These are phyloP conservation scores for Hozukius guyotensis DNA, from an alignment of 2,797 vertebrate species.

Conservation along the genomic window DNA sequence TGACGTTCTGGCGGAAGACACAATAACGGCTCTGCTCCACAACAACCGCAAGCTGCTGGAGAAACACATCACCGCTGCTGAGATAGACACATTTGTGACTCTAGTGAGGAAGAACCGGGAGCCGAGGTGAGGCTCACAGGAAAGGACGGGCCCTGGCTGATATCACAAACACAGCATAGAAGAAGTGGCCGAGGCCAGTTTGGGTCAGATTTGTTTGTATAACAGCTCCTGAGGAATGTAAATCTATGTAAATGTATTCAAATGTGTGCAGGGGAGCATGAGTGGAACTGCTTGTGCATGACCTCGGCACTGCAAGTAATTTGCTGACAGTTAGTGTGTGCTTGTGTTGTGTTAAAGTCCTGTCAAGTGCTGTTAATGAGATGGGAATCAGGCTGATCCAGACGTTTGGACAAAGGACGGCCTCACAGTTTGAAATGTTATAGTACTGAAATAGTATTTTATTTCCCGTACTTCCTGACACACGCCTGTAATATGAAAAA, in stretches of 20 bases:
- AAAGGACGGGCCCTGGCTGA: not conserved
- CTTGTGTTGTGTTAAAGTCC: conserved; percentile 10
- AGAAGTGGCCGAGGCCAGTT: conserved; percentile 1
- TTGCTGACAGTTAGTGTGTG: conserved; percentile 25
- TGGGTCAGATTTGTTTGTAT: conserved; percentile 37
- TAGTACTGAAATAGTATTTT: not conserved
- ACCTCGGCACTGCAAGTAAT: conserved; percentile 30
- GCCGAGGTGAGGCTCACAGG: conserved; percentile 85
- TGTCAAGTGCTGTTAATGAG: conserved; percentile 18
- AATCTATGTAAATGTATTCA: conserved; percentile 49
- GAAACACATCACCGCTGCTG: conserved; percentile 97
- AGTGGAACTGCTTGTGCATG: conserved; percentile 38
- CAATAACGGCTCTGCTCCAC: conserved; percentile 96
- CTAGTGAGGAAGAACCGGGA: conserved; percentile 97
- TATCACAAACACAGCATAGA: not conserved
- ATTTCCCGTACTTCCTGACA: not conserved
- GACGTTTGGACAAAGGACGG: not conserved
- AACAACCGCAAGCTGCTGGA: conserved; percentile 98
- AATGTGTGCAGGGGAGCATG: conserved; percentile 22
- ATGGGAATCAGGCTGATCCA: conserved; percentile 17
- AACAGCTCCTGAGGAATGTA: conserved; percentile 33
- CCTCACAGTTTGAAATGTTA: conserved; percentile 8
- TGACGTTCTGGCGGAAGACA: conserved; percentile 97
- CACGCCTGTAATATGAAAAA: not conserved
- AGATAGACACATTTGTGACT: conserved; percentile 98